Evolutionary conservation across 2,888 invertebrate genomes (phyloP), one percentile per base, ranked within the genome.

Genomic region (Dicyrtoma fusca): DNA sequence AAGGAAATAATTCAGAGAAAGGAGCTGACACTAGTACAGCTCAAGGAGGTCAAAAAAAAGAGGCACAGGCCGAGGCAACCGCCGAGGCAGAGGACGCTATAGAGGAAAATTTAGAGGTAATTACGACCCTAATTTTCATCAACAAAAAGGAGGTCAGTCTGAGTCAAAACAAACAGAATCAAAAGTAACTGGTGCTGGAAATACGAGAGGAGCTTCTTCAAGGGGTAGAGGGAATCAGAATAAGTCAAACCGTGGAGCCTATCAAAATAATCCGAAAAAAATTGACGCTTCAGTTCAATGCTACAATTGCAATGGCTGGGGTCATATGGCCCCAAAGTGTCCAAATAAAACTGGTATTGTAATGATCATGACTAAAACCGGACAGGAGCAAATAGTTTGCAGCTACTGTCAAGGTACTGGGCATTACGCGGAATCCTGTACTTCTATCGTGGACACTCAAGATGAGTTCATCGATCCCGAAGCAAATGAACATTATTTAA

Each of bases 271-370:
- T 10, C 10, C 10, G 8, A 17, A 53, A 19, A 8, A 14, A 14
- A 8, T 13, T 13, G 55, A 13, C 10, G 8, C 19, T 17, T 8
- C 8, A 17, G 4, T 26, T 10, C 47, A 66, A 21, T 66, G 55
- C 34, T 53, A 53, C 47, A 25, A 14, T 14, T 66, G 66, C n/a
- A 8, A 11, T 2, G 51, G 51, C 21, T 53, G 8, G 13, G 66
- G 66, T 5, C 66, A 66, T 53, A 23, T 26, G 2, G 23, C 19
- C 1, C 4, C 47, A 17, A 25, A 25, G 3, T 66, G 66, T 55
- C 51, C 51, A 4, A 66, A 25, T 23, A 21, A 23, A 5, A 45
- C 3, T 2, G n/a, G 14, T 10, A 66, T n/a, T 23, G 34, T 34
- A 3, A 34, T 34, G 34, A 23, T 53, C 17, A 21, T 65, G 23